phyloP scores from a whole-genome alignment of 2,888 invertebrate genomes.

The Xylophagus ater region DNA sequence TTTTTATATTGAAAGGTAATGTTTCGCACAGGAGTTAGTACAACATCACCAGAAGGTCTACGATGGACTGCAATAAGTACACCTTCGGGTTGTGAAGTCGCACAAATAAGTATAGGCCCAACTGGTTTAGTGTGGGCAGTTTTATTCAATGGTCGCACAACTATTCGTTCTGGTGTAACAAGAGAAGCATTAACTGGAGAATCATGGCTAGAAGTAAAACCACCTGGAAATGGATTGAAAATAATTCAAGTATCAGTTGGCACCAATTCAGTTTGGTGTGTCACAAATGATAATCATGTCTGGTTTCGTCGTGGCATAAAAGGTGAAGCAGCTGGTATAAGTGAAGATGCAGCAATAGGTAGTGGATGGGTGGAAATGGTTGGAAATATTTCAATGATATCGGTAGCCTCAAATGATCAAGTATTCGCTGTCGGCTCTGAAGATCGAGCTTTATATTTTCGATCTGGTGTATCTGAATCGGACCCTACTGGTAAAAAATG shows the following conservation, averaged over 20 bases:
- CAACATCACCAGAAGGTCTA: slow-evolving; percentile 74
- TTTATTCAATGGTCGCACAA: slow-evolving; percentile 69
- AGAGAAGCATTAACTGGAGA: slow-evolving; percentile 53
- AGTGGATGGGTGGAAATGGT: slow-evolving; percentile 85
- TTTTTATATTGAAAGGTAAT: slow-evolving; percentile 49
- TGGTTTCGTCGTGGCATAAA: slow-evolving; percentile 75
- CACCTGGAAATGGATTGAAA: slow-evolving; percentile 58
- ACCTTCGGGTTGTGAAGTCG: slow-evolving; percentile 68
- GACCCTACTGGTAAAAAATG: slow-evolving; percentile 82
- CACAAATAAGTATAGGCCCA: slow-evolving; percentile 75
- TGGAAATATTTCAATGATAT: slow-evolving; percentile 68
- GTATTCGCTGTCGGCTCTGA: slow-evolving; percentile 76
- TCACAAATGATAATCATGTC: slow-evolving; percentile 70
- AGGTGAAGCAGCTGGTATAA: slow-evolving; percentile 57
- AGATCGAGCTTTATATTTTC: slow-evolving; percentile 69
- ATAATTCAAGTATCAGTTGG: slow-evolving; percentile 73
- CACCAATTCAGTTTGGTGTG: slow-evolving; percentile 60
- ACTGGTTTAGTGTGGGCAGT: slow-evolving; percentile 81
- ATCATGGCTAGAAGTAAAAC: slow-evolving; percentile 70
- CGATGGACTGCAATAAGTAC: slow-evolving; percentile 72
- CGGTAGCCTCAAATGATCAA: slow-evolving; percentile 82
- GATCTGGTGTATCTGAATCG: slow-evolving; percentile 60
- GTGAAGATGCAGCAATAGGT: slow-evolving; percentile 67
- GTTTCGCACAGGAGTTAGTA: slow-evolving; percentile 72
- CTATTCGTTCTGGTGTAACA: slow-evolving; percentile 74